Base-by-base conservation (phyloP, 2,888 invertebrate genomes). In the Eupithecia pulchellata region DNA sequence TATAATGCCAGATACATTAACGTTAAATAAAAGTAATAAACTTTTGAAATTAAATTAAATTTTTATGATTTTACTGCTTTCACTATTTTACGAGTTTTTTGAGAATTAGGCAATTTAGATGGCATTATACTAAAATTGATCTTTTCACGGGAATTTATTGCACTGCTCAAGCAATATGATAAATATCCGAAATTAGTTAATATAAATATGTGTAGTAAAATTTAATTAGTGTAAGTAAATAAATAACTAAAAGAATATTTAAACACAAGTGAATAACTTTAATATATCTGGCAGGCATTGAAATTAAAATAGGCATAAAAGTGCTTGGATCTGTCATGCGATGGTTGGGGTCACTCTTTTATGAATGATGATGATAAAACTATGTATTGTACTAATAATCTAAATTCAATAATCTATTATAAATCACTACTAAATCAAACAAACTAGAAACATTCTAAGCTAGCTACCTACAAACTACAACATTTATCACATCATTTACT, bases 251-350 rank as follows among this genome's bases (percentile, higher is more conserved):
- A n/a, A 47, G 20, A 47, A 20, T 47, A 9, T 42, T n/a, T n/a
- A 42, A 13, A 42, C 42, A 42, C n/a, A 42, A n/a, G 42, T 42
- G n/a, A 14, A 14, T 60, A 65, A 58, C 57, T 29, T 32, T 8
- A 55, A 62, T 58, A 62, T 67, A 68, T 67, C 64, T 73, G 71
- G 71, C 68, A 74, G 77, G 79, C 75, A 76, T 78, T 68, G 42
- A 81, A 81, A 75, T 75, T 73, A 77, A 76, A 74, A 63, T 67
- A 77, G 75, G 80, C 76, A 78, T 76, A 79, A 79, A 79, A 77
- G 79, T 83, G 82, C 79, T 81, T 78, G 81, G 79, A 75, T 69
- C 64, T 74, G 74, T 81, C 91, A 91, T 91, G 91, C 91, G 86
- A 82, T 86, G 86, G 85, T 77, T 77, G 70, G 80, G 89, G 84